Base-by-base conservation (phyloP, 2,113 vertebrate genomes). In the Leptodactylus fuscus region DNA sequence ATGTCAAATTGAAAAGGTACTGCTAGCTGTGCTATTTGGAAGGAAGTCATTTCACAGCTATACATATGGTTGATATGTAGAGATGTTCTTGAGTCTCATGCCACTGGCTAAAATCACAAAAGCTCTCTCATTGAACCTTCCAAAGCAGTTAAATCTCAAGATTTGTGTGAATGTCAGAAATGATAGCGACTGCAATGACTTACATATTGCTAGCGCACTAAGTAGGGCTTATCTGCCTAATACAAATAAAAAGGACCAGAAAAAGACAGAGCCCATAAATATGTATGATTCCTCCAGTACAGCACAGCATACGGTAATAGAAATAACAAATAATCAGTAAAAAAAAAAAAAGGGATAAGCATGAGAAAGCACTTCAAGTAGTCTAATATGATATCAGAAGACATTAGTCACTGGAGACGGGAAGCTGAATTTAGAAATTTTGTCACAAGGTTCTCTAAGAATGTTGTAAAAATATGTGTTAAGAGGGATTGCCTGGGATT, bases 161-260 rank as follows among this genome's bases (percentile, higher is more conserved):
- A 49, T 76, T 62, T 76, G 71, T 76, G 76, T 65, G 71, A 27
- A 83, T 75, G 36, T 75, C 73, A 62, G 60, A 76, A 76, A 41
- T 76, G 55, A 69, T 65, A 48, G 41, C 60, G 29, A 48, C 41
- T 67, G 60, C 79, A 48, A 62, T 62, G 53, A 76, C 71, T 84
- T 76, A 62, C 71, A 76, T 65, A 76, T 74, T 46, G 70, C 82
- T n/a, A 62, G 32, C 71, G 46, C 27, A 65, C 71, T 76, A 84
- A 84, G 82, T 62, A 84, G 82, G 53, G 36, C 71, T 84, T 84
- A 84, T 84, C 82, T 84, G n/a, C 41, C 41, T 76, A 76, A 76
- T 60, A 84, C 71, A 84, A 84, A 75, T 65, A 48, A 65, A 38
- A 38, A 24, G 24, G 48, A 67, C 29, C 22, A 22, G 29, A 22